Base-by-base conservation (phyloP, 2,797 vertebrate genomes). In the Myotis daubentonii region DNA sequence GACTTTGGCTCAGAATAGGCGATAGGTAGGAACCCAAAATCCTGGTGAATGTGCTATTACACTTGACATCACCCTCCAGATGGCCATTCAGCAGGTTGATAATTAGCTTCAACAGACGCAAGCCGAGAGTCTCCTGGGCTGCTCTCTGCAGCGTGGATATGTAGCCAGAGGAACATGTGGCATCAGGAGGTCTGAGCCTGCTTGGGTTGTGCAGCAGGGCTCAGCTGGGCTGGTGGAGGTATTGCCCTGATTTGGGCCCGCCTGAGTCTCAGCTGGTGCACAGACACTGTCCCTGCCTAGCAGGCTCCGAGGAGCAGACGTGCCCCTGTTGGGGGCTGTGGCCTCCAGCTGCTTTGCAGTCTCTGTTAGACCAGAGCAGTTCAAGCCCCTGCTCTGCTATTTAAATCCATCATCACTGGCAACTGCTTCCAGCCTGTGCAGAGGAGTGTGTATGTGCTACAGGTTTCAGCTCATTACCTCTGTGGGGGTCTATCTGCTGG, bases 221-320 rank as follows among this genome's bases (percentile, higher is more conserved):
- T 96, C 96, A 94, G 90, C 95, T 95, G 95, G 91, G 16, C 66
- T 1, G 0, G 17, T 60, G 60, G 79, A 94, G 66, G 91, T 93
- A n/a, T 80, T 38, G 84, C 91, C 83, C 6, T 0, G 25, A 76
- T 16, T 55, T 72, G 74, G 85, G 74, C 85, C 71, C 3, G 0
- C 28, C 25, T 55, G 20, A 33, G 92, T 80, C 94, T 97, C 96
- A 97, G 93, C 93, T 95, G 97, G 91, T 93, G 3, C 20, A 16
- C 93, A 95, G 91, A 66, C 68, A 75, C 72, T 57, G 44, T 68
- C 83, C 70, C 44, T 65, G 25, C 65, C 70, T 68, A 66, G 71
- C 8, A 2, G 19, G 23, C 87, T 94, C 16, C 1, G 44, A 22
- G 36, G 47, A 94, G 51, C 95, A 94, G 92, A 86, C 4, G 1